Evolutionary conservation across 1,140 invertebrate species (phyloP).

Genomic region (Achatina immaculata): DNA sequence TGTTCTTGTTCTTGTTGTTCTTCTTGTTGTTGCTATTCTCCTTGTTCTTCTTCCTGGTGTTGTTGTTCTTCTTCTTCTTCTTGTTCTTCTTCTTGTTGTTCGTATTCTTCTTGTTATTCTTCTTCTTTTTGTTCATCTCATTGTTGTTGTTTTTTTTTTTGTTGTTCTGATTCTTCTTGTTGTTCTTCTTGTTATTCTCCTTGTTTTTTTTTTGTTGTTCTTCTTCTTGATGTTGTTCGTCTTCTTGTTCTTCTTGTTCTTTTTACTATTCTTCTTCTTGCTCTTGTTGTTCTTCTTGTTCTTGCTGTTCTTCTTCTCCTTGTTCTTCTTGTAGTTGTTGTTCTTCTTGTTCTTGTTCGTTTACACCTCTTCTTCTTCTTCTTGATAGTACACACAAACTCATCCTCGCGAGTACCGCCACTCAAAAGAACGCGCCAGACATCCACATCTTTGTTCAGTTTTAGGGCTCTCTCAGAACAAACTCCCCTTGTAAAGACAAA

Average conservation of each 20-base stretch:
- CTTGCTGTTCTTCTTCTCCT: not conserved
- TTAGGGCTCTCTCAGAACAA: too few species aligned
- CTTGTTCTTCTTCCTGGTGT: not conserved
- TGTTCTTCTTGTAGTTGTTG: conserved; percentile 1
- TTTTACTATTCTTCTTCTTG: not conserved
- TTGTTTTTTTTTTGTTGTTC: too few species aligned
- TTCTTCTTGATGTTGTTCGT: not conserved
- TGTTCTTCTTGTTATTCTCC: too few species aligned
- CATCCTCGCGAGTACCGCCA: too few species aligned
- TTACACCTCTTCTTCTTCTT: too few species aligned
- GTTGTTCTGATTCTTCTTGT: too few species aligned
- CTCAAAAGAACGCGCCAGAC: too few species aligned
- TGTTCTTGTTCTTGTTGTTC: not conserved
- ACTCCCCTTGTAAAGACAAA: too few species aligned
- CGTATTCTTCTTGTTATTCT: not conserved
- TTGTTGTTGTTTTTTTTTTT: conserved; percentile 3
- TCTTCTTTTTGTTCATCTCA: not conserved
- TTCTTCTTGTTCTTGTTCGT: not conserved
- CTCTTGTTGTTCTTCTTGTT: conserved; percentile 4
- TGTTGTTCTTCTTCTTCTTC: not conserved
- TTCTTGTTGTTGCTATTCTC: not conserved
- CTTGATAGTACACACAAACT: not conserved
- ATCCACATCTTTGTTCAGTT: too few species aligned
- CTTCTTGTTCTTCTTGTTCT: not conserved
- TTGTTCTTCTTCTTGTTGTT: not conserved